Evolutionary conservation across 2,888 invertebrate genomes (phyloP).

Genomic region (Tuberolachnus salignus): DNA sequence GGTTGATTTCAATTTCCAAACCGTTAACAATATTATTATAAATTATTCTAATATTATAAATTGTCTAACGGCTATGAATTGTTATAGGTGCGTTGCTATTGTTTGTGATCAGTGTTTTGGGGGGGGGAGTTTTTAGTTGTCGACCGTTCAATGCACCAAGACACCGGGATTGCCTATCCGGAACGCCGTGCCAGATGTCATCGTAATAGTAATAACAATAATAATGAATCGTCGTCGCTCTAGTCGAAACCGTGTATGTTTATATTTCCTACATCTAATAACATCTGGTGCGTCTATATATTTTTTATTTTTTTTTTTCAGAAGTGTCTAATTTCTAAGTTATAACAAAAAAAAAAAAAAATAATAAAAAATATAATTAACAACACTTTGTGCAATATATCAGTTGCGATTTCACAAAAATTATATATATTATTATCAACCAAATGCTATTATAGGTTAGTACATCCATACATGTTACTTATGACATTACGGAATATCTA

Average conservation of each 20-base stretch:
- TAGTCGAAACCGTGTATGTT: not conserved
- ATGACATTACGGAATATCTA: constrained; percentile 40
- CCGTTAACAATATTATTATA: not conserved
- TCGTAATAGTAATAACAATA: too few species aligned
- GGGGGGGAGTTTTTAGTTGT: not conserved
- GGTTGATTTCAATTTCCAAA: not conserved
- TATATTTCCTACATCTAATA: constrained; percentile 31
- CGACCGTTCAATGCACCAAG: not conserved
- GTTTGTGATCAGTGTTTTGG: too few species aligned
- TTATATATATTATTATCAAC: constrained; percentile 3
- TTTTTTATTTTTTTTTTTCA: not conserved
- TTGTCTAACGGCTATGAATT: too few species aligned
- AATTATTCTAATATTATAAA: not conserved
- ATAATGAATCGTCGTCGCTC: too few species aligned
- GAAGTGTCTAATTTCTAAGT: constrained; percentile 54
- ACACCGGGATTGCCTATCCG: constrained; percentile 23
- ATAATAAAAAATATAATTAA: not conserved
- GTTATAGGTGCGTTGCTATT: too few species aligned
- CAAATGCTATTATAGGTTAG: too few species aligned
- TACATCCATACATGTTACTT: constrained; percentile 16
- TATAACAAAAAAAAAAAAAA: constrained; percentile 6
- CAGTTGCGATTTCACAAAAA: constrained; percentile 20
- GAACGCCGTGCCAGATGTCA: constrained; percentile 14
- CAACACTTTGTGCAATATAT: constrained; percentile 27
- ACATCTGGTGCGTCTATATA: constrained; percentile 42